These are phyloP conservation scores for Abrostola triplasia DNA, from an alignment of 2,888 invertebrate genomes.

Conservation along the genomic window DNA sequence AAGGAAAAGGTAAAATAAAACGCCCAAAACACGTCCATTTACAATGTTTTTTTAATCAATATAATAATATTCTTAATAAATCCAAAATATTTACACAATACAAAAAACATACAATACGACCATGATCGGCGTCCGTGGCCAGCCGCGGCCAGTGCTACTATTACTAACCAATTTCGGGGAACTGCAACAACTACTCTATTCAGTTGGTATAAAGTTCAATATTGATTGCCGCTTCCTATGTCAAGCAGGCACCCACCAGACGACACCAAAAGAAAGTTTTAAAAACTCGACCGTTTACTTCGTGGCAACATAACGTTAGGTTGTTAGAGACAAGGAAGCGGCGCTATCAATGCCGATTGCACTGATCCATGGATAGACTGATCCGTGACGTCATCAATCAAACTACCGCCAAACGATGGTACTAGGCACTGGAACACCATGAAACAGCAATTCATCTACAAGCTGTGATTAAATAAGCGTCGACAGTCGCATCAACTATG, in stretches of 20 bases:
- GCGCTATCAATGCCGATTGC: slow-evolving; percentile 25
- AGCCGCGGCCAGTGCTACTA: slow-evolving; percentile 58
- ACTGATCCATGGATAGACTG: slow-evolving; percentile 33
- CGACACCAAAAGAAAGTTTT: no score
- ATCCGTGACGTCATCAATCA: slow-evolving; percentile 19
- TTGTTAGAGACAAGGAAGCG: slow-evolving; percentile 21
- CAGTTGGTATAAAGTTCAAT: slow-evolving; percentile 48
- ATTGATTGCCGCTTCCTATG: slow-evolving; percentile 53
- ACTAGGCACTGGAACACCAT: slow-evolving; percentile 24
- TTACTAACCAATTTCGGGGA: slow-evolving; percentile 52
- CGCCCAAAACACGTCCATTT: slow-evolving; percentile 70
- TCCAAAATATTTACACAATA: slow-evolving; percentile 89
- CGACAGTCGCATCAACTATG: slow-evolving; percentile 25
- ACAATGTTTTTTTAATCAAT: slow-evolving; percentile 89
- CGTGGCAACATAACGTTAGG: neutral
- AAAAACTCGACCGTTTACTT: slow-evolving; percentile 6
- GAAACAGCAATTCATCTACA: slow-evolving; percentile 32
- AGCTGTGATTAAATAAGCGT: slow-evolving; percentile 37
- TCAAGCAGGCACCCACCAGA: neutral
- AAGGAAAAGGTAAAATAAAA: slow-evolving; percentile 66
- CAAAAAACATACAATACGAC: slow-evolving; percentile 87
- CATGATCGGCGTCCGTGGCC: slow-evolving; percentile 79
- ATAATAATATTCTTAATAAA: slow-evolving; percentile 88
- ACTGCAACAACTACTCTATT: slow-evolving; percentile 59
- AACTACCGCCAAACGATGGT: slow-evolving; percentile 17